These are phyloP conservation scores for Dasypolia templi DNA, from an alignment of 2,888 invertebrate species.

Conservation along the genomic window DNA sequence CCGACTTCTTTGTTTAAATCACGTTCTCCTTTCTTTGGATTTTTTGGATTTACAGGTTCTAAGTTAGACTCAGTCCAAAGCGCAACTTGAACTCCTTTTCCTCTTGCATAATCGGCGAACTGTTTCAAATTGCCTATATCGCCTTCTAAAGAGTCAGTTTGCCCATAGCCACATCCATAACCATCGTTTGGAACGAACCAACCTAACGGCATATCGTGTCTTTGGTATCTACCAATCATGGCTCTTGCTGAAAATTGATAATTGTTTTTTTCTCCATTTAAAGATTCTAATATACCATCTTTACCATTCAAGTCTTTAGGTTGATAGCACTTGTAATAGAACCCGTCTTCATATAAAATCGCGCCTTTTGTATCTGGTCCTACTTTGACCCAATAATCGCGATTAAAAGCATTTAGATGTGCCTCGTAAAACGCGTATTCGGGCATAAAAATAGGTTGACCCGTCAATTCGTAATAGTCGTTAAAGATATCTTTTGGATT, in stretches of 20 bases:
- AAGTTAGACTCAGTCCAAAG: conserved; percentile 87
- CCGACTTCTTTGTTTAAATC: conserved; percentile 83
- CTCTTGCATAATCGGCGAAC: conserved; percentile 80
- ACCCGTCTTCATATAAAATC: conserved; percentile 84
- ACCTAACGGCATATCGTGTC: conserved; percentile 84
- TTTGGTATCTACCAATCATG: conserved; percentile 85
- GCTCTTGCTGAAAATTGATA: conserved; percentile 88
- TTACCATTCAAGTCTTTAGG: conserved; percentile 80
- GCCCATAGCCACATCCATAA: conserved; percentile 87
- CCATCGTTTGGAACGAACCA: conserved; percentile 88
- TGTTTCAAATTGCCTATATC: conserved; percentile 83
- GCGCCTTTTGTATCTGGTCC: conserved; percentile 72
- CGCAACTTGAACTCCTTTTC: conserved; percentile 83
- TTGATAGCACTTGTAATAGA: conserved; percentile 83
- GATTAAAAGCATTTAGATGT: conserved; percentile 86
- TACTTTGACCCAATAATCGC: conserved; percentile 87
- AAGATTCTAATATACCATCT: conserved; percentile 83
- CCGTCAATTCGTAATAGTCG: conserved; percentile 86
- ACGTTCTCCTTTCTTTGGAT: conserved; percentile 86
- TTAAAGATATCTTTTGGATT: conserved; percentile 78
- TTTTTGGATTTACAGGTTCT: conserved; percentile 79
- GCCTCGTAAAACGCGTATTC: conserved; percentile 86
- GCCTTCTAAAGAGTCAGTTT: conserved; percentile 83
- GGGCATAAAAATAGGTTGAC: conserved; percentile 83
- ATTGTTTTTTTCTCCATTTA: conserved; percentile 86